Conservation (phyloP, 2,888 invertebrate species). For the Stenurella melanura region DNA sequence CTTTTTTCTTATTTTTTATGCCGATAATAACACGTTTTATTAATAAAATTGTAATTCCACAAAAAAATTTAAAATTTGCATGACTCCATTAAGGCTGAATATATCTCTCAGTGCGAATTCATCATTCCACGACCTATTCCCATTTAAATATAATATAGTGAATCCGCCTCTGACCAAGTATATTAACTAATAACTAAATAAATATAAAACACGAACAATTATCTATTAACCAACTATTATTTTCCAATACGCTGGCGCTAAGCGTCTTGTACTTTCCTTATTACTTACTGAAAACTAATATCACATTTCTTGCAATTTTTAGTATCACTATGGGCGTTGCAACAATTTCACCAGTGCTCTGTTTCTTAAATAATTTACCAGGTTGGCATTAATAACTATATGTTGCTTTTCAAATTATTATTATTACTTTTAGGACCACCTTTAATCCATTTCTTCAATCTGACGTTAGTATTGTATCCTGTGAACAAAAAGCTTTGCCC, state of each 20-base stretch:
- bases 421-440: conserved; percentile 47
- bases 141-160: neutral
- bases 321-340: neutral
- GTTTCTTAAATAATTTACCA: conserved; percentile 31
- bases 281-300: neutral
- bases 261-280: neutral
- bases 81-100: too few relatives aligned
- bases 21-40: too few relatives aligned
- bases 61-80: too few relatives aligned
- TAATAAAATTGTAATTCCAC: too few relatives aligned
- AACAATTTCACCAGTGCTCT: conserved; percentile 14
- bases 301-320: neutral
- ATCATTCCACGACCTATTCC: too few relatives aligned
- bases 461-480: conserved; percentile 47
- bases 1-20: too few relatives aligned
- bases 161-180: neutral
- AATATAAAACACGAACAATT: conserved; percentile 5
- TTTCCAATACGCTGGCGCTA: neutral
- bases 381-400: conserved; percentile 15
- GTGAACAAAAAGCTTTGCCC: conserved; percentile 51
- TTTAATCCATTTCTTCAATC: conserved; percentile 45
- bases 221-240: neutral
- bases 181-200: neutral
- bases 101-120: too few relatives aligned
- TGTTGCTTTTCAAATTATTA: neutral